Evolutionary conservation across 1,140 invertebrate genomes (phyloP).

Genomic region (Harlomillsia oculata): DNA sequence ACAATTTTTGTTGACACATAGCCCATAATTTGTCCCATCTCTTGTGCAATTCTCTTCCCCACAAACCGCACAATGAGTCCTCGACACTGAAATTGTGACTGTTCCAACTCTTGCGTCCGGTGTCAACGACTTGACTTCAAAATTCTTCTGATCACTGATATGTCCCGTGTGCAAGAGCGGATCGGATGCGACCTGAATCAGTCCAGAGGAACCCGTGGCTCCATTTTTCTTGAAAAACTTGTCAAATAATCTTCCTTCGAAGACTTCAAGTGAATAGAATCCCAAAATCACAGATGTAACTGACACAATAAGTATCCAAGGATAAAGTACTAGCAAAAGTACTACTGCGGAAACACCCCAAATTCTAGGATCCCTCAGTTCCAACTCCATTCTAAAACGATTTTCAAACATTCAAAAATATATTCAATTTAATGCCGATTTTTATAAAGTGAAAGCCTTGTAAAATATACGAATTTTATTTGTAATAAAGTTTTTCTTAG

Average conservation of each 20-base stretch:
- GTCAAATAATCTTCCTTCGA: conserved; percentile 3
- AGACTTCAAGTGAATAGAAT: conserved; percentile 7
- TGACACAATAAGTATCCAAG: conserved; percentile 19
- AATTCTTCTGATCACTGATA: too few species aligned
- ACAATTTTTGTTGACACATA: neutral
- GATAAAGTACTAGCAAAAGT: conserved; percentile 17
- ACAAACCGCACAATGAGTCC: conserved; percentile 3
- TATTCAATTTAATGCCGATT: too few species aligned
- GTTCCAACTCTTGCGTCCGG: neutral
- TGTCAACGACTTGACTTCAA: neutral
- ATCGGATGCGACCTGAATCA: neutral
- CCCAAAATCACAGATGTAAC: conserved; percentile 8
- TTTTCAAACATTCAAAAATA: too few species aligned
- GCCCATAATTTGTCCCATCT: neutral
- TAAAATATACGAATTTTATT: too few species aligned
- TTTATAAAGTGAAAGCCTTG: too few species aligned
- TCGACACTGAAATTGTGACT: neutral
- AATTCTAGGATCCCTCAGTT: too few species aligned
- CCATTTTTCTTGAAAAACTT: conserved; percentile 2
- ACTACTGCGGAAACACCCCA: too few species aligned
- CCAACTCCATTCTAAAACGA: too few species aligned
- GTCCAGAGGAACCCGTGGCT: too few species aligned
- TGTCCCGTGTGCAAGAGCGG: conserved; percentile 4
- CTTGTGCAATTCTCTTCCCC: conserved; percentile 3
- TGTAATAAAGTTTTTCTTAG: too few species aligned